Evolutionary conservation across 2,797 vertebrate species (phyloP).

Genomic region (Phrynocephalus guinanensis): DNA sequence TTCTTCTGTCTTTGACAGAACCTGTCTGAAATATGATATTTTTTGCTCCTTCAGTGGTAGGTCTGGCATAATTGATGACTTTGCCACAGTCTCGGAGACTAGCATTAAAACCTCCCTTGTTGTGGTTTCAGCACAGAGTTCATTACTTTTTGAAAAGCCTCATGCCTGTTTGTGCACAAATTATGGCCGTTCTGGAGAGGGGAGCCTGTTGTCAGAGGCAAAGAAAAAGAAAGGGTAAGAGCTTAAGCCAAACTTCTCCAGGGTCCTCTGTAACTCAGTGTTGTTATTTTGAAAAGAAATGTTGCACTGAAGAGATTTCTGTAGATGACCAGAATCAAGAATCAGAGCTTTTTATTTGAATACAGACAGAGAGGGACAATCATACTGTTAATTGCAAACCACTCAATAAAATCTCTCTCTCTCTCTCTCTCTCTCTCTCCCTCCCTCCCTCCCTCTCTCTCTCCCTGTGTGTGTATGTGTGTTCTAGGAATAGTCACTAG

Average conservation of each 20-base stretch:
- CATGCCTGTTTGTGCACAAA: conserved; percentile 77
- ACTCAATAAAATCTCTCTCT: too few species aligned
- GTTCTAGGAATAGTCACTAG: not conserved
- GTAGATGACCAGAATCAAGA: not conserved
- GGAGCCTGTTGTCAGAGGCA: conserved; percentile 68
- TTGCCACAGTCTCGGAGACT: conserved; percentile 65
- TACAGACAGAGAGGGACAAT: not conserved
- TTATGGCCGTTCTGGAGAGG: conserved; percentile 75
- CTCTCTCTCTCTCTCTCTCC: too few species aligned
- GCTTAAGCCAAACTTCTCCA: conserved; percentile 51
- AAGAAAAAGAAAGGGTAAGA: conserved; percentile 58
- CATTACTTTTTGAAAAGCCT: conserved; percentile 81
- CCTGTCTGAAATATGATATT: conserved; percentile 71
- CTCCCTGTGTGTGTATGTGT: not conserved
- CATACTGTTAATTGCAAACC: not conserved
- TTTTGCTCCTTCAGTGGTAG: conserved; percentile 66
- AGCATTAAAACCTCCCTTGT: conserved; percentile 75
- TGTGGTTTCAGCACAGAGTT: conserved; percentile 72
- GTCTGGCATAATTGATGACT: conserved; percentile 77
- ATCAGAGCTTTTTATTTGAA: not conserved
- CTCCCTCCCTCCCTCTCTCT: too few species aligned
- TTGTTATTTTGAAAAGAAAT: not conserved
- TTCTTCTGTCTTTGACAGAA: conserved; percentile 67
- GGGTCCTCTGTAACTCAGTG: conserved; percentile 57
- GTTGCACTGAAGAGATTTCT: not conserved